A percentile compares a stretch with the other conserved stretches of the same genome.
Conservation (phyloP, 2,888 invertebrate species). For the Nematopogon swammerdamellus region DNA sequence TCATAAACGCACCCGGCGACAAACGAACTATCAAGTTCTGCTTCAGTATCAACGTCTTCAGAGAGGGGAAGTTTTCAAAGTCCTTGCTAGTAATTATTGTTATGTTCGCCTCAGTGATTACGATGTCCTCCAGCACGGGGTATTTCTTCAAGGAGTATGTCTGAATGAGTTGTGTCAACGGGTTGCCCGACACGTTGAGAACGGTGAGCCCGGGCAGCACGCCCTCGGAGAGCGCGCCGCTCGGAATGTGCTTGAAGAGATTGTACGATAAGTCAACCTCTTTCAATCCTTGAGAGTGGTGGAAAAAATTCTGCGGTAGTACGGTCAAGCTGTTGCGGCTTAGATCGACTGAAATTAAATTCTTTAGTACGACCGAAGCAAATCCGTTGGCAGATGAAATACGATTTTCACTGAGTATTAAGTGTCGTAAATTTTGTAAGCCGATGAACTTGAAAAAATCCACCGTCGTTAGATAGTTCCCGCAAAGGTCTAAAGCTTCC, state of each 20-base stretch:
- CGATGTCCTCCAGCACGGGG: conserved; percentile 76
- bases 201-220: conserved; percentile 69
- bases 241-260: conserved; percentile 76
- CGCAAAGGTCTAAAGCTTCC: conserved; percentile 67
- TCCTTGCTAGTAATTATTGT: conserved; percentile 81
- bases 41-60: conserved; percentile 70
- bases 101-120: conserved; percentile 76
- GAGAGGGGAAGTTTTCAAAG: conserved; percentile 77
- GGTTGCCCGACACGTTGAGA: conserved; percentile 82
- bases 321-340: conserved; percentile 72
- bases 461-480: conserved; percentile 65
- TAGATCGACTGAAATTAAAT: conserved; percentile 70
- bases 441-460: conserved; percentile 77
- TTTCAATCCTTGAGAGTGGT: conserved; percentile 66
- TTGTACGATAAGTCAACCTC: conserved; percentile 77
- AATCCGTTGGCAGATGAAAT: conserved; percentile 75
- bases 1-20: conserved; percentile 81
- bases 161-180: conserved; percentile 71
- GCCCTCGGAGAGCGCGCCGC: conserved; percentile 69
- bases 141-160: conserved; percentile 67
- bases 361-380: conserved; percentile 70
- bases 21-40: conserved; percentile 74
- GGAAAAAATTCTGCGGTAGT: conserved; percentile 78
- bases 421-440: conserved; percentile 67
- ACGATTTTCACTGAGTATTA: conserved; percentile 71